Evolutionary conservation across 1,140 invertebrate genomes (phyloP), one percentile per base, ranked within the genome.

Genomic region (Drosophila mauritiana): DNA sequence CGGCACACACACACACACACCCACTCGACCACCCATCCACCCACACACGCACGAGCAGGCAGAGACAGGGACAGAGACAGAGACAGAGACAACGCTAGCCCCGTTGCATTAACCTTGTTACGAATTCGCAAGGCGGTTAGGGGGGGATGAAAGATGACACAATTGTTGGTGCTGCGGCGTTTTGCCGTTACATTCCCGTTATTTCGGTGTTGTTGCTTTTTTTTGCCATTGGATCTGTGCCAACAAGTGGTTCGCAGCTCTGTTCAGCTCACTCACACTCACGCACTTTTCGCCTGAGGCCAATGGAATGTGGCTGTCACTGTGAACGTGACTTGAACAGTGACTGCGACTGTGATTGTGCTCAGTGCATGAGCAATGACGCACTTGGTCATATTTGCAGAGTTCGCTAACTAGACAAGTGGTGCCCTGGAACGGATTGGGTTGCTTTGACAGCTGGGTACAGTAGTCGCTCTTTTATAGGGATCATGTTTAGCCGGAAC

Each of bases 221-320:
- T 37, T 57, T 39, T 80, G 43, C 59, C 57, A 65, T 86, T 86
- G 83, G 83, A 83, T 51, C 59, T 15, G 37, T 83, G 83, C 83
- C 83, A 86, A 86, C 83, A 86, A 86, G 83, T 86, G 83, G 83
- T 86, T 76, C 40, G 73, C 61, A n/a, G 54, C 25, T 73, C 68
- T 45, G 25, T 48, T 85, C 61, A 57, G 62, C 64, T 82, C 63
- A 7, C 27, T 1, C 27, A 31, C 27, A 40, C 57, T 31, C 58
- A 40, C 56, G 64, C 80, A 80, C 80, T 84, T 62, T 73, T 68
- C 69, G 76, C 54, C 73, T 57, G 42, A 37, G 51, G 22, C 75
- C 15, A 31, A 31, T 25, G 25, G n/a, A 34, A 31, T 27, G 45
- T 27, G 45, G 20, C 20, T 55, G 22, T 48, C n/a, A 34, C 25